These are phyloP conservation scores for Periophthalmus magnuspinnatus DNA, from an alignment of 2,797 vertebrate species.

Conservation along the genomic window DNA sequence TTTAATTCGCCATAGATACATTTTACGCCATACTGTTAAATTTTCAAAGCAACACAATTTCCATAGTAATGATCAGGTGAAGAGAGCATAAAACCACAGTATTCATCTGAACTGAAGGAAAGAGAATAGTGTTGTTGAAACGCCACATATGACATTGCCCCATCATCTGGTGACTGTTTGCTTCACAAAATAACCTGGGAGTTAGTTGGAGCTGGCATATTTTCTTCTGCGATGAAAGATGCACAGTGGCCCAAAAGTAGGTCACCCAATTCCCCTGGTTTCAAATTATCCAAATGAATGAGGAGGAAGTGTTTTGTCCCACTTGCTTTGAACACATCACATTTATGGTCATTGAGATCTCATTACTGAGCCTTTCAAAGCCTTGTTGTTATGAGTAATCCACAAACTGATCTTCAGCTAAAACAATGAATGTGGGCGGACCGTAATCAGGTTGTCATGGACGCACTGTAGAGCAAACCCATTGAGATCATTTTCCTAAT, in stretches of 20 bases:
- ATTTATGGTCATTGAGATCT: constrained; percentile 8
- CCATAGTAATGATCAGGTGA: too few relatives aligned
- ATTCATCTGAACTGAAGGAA: too few relatives aligned
- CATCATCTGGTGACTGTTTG: background rate
- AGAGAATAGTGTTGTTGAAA: too few relatives aligned
- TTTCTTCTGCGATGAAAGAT: constrained; percentile 4
- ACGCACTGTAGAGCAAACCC: background rate
- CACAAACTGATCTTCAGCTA: background rate
- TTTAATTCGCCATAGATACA: too few relatives aligned
- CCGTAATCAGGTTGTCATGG: background rate
- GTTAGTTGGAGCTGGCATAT: background rate
- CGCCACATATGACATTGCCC: too few relatives aligned
- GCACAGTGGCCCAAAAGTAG: constrained; percentile 4
- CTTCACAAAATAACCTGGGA: background rate
- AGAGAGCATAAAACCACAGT: too few relatives aligned
- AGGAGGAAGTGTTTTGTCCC: constrained; percentile 10
- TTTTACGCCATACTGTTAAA: too few relatives aligned
- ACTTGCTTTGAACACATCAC: constrained; percentile 5
- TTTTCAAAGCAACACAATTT: too few relatives aligned
- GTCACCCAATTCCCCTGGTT: constrained; percentile 5
- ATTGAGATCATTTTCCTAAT: background rate
- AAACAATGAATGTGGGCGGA: constrained; percentile 10
- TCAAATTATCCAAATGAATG: constrained; percentile 5
- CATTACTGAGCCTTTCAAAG: background rate
- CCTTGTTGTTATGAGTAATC: background rate